A percentile compares a stretch with the other conserved stretches of the same genome.
These are phyloP conservation scores for Plecotus auritus DNA, from an alignment of 2,113 vertebrate species.

Conservation along the genomic window DNA sequence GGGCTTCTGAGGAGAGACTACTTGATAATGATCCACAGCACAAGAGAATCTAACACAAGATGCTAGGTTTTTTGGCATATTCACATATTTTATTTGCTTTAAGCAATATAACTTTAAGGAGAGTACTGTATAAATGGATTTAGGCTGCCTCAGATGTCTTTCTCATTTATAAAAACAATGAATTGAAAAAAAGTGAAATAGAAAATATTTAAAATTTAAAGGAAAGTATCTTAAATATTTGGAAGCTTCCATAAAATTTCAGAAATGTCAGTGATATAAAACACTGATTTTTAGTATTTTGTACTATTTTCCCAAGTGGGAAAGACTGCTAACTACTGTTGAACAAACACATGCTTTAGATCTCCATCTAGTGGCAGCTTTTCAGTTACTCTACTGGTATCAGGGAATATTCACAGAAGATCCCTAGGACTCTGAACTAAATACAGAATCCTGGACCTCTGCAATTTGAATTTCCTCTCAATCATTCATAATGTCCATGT, in stretches of 20 bases:
- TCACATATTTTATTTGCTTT: slow-evolving; percentile 4
- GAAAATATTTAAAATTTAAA: neutral
- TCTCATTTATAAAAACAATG: neutral
- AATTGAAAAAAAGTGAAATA: neutral
- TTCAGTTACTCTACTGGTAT: slow-evolving; percentile 37
- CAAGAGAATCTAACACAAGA: slow-evolving; percentile 2
- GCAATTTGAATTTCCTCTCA: neutral
- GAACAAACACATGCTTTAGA: slow-evolving; percentile 60
- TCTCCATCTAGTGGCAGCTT: slow-evolving; percentile 79
- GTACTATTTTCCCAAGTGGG: slow-evolving; percentile 79
- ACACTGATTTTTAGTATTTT: slow-evolving; percentile 9
- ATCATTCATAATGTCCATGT: neutral
- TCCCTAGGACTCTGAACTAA: neutral
- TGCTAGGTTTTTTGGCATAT: neutral
- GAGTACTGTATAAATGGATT: slow-evolving; percentile 20
- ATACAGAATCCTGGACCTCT: neutral
- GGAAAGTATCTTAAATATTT: neutral
- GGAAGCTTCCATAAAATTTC: slow-evolving; percentile 2
- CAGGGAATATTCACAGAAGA: neutral
- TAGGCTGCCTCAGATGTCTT: neutral
- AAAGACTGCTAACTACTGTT: slow-evolving; percentile 52
- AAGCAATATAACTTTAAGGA: slow-evolving; percentile 57
- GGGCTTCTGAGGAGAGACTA: neutral
- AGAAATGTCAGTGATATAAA: neutral
- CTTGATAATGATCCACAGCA: neutral